Percentiles rank a stretch among this genome's conserved stretches.
phyloP scores from a whole-genome alignment of 92 coral and sea anemone species.

The Palythoa heliodiscus region DNA sequence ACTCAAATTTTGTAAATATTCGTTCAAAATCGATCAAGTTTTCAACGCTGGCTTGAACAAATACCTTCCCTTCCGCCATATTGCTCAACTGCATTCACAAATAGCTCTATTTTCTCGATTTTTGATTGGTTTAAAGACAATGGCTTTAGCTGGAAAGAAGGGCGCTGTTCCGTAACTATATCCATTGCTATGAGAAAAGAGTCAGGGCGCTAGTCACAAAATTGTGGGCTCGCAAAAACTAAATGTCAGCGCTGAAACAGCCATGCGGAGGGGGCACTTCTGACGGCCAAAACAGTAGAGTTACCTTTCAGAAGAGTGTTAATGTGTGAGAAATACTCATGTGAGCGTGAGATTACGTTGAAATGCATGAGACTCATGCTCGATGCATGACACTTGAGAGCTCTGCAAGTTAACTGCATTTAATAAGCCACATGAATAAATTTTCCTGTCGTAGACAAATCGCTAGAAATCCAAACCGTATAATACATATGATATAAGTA shows the following conservation, averaged over 20 bases:
- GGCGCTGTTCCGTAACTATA: neutral
- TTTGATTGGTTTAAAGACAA: neutral
- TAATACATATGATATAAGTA: no score
- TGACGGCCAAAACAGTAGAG: no score
- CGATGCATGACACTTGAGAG: no score
- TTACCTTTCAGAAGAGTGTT: no score
- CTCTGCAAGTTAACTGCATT: no score
- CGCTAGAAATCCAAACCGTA: no score
- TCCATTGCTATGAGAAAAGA: neutral
- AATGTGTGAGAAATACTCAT: no score
- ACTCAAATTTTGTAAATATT: neutral
- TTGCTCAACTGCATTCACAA: neutral
- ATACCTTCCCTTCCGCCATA: conserved; percentile 1
- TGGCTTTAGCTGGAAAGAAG: neutral
- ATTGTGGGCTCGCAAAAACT: neutral
- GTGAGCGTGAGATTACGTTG: no score
- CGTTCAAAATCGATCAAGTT: conserved; percentile 3
- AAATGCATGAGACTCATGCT: no score
- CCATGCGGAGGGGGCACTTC: no score
- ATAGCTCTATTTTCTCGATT: conserved; percentile 2
- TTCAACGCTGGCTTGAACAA: neutral
- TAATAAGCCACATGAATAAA: no score
- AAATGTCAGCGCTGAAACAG: neutral
- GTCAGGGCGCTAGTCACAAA: neutral
- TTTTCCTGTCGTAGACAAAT: no score